These are phyloP conservation scores for Zapus hudsonius DNA, from an alignment of 2,113 vertebrate species.

Conservation along the genomic window DNA sequence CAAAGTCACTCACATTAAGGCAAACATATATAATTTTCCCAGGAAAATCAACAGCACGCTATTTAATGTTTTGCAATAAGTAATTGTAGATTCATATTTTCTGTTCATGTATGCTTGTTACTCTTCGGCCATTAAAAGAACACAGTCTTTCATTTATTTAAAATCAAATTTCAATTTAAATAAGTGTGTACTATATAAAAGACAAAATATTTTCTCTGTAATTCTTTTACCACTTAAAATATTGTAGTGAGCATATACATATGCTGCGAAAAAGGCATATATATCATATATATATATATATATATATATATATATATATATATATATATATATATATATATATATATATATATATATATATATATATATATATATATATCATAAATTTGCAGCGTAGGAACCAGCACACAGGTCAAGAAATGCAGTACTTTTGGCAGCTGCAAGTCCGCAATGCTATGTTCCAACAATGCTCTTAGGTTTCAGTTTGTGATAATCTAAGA, in stretches of 20 bases:
- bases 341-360: no score
- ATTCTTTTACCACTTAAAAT: background rate
- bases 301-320: no score
- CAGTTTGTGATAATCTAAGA: background rate
- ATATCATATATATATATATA: no score
- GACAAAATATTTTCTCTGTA: background rate
- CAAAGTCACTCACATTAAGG: background rate
- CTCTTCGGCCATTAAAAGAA: background rate
- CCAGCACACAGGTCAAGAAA: background rate
- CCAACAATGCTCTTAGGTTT: background rate
- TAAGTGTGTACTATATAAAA: background rate
- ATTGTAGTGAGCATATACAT: background rate
- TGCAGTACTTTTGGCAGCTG: background rate
- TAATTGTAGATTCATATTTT: background rate
- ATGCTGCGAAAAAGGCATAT: background rate
- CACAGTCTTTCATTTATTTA: slow-evolving; percentile 1
- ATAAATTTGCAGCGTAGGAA: background rate
- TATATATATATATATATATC: no score
- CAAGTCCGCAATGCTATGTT: background rate
- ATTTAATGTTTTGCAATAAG: background rate
- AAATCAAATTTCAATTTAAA: slow-evolving; percentile 39
- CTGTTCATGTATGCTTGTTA: background rate
- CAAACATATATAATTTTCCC: background rate
- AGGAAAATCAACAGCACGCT: background rate
- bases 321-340: no score